Percentiles rank a stretch among this genome's conserved stretches.
These are phyloP conservation scores for Oreonectes daqikongensis DNA, from an alignment of 2,797 vertebrate genomes.

Conservation along the genomic window DNA sequence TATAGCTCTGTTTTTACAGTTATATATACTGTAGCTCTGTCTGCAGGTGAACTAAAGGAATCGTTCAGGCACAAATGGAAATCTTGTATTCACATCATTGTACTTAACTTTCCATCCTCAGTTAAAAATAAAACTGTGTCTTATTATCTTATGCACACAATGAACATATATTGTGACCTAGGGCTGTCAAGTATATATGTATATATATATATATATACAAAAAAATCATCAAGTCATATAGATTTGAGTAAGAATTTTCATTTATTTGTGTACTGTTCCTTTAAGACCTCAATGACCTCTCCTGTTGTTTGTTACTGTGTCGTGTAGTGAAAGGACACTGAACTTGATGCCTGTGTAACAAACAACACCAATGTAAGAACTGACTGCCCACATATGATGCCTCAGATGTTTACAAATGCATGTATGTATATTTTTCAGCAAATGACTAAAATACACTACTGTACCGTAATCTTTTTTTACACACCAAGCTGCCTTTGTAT, in stretches of 20 bases:
- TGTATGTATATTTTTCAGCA: not conserved
- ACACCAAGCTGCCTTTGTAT: not conserved
- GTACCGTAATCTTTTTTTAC: not conserved
- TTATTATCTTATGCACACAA: too few relatives aligned
- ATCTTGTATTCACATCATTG: not conserved
- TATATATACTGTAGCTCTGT: conserved; percentile 15
- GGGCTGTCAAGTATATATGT: too few relatives aligned
- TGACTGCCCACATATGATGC: conserved; percentile 11
- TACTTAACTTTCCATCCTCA: not conserved
- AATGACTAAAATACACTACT: not conserved
- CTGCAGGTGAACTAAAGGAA: conserved; percentile 21
- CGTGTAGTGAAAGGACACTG: conserved; percentile 14
- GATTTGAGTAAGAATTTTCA: too few relatives aligned
- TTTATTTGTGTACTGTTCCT: not conserved
- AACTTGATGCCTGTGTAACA: conserved; percentile 19
- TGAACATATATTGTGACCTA: not conserved
- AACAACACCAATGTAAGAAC: not conserved
- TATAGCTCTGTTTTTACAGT: conserved; percentile 17
- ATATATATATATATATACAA: too few relatives aligned
- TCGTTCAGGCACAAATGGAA: not conserved
- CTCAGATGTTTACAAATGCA: not conserved
- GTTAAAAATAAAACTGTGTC: not conserved
- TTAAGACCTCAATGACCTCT: conserved; percentile 42
- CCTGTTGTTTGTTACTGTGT: conserved; percentile 6
- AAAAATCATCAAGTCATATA: too few relatives aligned